A percentile compares a stretch with the other conserved stretches of the same genome.
Evolutionary conservation across 2,113 vertebrate genomes (phyloP).

Genomic region (Sarotherodon lohbergeri): DNA sequence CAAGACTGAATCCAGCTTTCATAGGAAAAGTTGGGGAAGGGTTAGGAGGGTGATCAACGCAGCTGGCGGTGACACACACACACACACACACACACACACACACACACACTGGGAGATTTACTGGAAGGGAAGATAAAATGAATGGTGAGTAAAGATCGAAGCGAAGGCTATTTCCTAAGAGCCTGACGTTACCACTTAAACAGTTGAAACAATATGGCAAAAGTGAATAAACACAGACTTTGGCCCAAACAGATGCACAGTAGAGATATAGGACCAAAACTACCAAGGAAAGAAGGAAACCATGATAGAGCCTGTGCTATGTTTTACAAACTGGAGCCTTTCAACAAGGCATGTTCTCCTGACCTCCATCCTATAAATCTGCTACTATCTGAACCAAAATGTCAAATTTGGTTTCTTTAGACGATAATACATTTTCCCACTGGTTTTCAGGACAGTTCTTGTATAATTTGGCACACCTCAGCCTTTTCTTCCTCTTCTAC

Average conservation of each 20-base stretch:
- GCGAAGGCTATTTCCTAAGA: not conserved
- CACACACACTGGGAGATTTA: not conserved
- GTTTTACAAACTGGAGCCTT: not conserved
- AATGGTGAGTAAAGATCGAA: not conserved
- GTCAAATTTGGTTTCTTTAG: not conserved
- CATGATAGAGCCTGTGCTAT: not conserved
- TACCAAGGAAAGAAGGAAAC: not conserved
- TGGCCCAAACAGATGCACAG: not conserved
- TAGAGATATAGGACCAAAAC: not conserved
- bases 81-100: not conserved
- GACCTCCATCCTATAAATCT: not conserved
- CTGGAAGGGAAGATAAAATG: not conserved
- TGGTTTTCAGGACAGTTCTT: not conserved
- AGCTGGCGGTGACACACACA: not conserved
- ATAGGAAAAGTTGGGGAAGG: not conserved
- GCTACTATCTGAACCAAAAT: not conserved
- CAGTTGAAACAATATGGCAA: not conserved
- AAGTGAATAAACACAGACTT: not conserved
- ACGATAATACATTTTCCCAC: not conserved
- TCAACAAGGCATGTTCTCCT: not conserved
- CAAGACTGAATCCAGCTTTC: not conserved
- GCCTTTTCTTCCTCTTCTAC: not conserved
- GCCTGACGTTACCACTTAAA: not conserved
- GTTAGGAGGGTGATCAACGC: not conserved
- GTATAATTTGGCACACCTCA: not conserved